These are phyloP conservation scores for Sesamia inferens DNA, from an alignment of 2,888 invertebrate species.

Conservation along the genomic window DNA sequence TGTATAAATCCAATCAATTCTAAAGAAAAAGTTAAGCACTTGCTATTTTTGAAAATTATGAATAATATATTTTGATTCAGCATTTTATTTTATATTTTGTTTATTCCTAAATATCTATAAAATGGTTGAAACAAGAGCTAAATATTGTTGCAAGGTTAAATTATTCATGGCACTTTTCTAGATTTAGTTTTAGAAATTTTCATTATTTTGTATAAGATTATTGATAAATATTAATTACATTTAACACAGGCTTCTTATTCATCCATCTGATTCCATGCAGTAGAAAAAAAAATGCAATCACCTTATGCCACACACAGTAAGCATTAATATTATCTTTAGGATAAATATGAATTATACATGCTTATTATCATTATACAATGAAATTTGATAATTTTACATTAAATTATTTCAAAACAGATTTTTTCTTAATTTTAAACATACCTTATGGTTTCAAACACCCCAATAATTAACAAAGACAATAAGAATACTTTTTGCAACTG, in stretches of 20 bases:
- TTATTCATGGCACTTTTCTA: constrained; percentile 10
- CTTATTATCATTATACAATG: constrained; percentile 17
- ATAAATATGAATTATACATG: constrained; percentile 43
- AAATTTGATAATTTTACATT: constrained; percentile 7
- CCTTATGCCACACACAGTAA: background rate
- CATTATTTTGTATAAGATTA: constrained; percentile 11
- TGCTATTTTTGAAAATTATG: background rate
- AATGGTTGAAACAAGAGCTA: background rate
- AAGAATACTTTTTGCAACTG: constrained; percentile 64
- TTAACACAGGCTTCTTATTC: background rate
- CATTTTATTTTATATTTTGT: no score
- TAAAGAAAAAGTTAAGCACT: background rate
- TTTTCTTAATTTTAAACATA: constrained; percentile 46
- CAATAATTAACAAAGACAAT: constrained; percentile 59
- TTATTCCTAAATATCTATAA: no score
- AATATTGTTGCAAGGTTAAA: background rate
- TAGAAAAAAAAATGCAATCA: background rate
- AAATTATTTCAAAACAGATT: constrained; percentile 3
- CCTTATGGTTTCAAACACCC: constrained; percentile 47
- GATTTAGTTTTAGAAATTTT: background rate
- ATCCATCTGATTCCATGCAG: background rate
- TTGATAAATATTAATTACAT: background rate
- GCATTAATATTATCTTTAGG: background rate
- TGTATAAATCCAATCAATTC: background rate
- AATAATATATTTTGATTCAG: background rate